Evolutionary conservation across 2,113 vertebrate species (phyloP).

Genomic region (Solea solea): DNA sequence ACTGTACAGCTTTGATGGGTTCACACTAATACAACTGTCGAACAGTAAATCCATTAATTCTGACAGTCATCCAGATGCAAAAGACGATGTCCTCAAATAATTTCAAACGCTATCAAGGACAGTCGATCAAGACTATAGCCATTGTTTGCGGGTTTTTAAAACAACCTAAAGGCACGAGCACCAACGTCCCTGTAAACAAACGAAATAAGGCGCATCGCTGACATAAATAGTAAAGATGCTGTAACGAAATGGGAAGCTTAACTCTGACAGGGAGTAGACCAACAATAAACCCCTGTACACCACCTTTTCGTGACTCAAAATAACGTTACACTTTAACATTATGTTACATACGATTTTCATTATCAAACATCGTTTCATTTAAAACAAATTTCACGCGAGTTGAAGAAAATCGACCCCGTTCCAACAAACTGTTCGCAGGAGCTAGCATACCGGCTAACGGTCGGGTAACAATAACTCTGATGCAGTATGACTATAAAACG

Average conservation of each 20-base stretch:
- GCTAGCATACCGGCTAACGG: constrained; percentile 73
- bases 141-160: not conserved
- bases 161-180: not conserved
- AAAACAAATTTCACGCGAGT: not conserved
- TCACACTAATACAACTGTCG: constrained; percentile 29
- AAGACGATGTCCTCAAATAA: too few relatives aligned
- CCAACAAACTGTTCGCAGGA: constrained; percentile 29
- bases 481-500: constrained; percentile 45
- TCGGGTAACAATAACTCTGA: constrained; percentile 67
- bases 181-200: not conserved
- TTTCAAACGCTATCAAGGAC: not conserved
- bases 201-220: not conserved
- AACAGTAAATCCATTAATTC: constrained; percentile 33
- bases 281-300: not conserved
- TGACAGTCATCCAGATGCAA: constrained; percentile 3
- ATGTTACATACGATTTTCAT: accelerated
- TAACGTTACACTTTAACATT: accelerated
- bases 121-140: not conserved
- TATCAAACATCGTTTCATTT: not conserved
- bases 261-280: not conserved
- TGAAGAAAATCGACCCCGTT: constrained; percentile 22
- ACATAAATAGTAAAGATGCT: not conserved
- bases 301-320: not conserved
- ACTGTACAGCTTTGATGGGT: constrained; percentile 40
- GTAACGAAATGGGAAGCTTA: constrained; percentile 23